Evolutionary conservation across 2,888 invertebrate genomes (phyloP), one percentile per base, ranked within the genome.

Genomic region (Dicyrtoma fusca): DNA sequence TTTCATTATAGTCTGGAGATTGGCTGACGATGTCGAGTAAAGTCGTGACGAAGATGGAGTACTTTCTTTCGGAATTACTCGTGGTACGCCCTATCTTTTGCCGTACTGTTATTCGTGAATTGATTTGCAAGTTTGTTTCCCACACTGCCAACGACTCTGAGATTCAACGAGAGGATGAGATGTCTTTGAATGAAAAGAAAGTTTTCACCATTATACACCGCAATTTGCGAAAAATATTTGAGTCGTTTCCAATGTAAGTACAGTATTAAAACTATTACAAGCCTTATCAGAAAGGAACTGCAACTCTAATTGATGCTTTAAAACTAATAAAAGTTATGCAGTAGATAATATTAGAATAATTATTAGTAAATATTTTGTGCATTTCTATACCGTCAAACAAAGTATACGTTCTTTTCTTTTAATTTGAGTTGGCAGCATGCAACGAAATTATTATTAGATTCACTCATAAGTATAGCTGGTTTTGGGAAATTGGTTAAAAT

Each of bases 191-290:
- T 1, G 75, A 78, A 44, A 17, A 71, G 26, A 74, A 73, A 55
- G 45, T 70, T 6, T 78, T 78, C 66, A 51, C 45, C 10, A 57
- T 77, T 17, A 51, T 63, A 13, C 78, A 78, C 53, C 69, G 76
- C 14, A 77, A 74, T 57, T 61, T 78, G 44, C 51, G 62, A 23
- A 66, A 45, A 66, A 69, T 78, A 25, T 61, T 76, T 17, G 62
- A 71, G 1, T 45, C 73, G 0, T 75, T 75, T 65, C 76, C 76
- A 19, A 75, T 65, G 76, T 88, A 89, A 90, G 75, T 83, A 91
- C 23, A 83, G 94, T 19, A 82, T 91, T 79, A 87, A 89, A 61
- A 85, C 88, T 13, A 84, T 93, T 95, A 92, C 83, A 87, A 89
- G 82, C 90, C 89, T 81, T n/a, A n/a, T n/a, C n/a, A n/a, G n/a